Evolutionary conservation across 2,888 invertebrate species (phyloP), one percentile per base, ranked within the genome.

Genomic region (Cataglyphis livida): DNA sequence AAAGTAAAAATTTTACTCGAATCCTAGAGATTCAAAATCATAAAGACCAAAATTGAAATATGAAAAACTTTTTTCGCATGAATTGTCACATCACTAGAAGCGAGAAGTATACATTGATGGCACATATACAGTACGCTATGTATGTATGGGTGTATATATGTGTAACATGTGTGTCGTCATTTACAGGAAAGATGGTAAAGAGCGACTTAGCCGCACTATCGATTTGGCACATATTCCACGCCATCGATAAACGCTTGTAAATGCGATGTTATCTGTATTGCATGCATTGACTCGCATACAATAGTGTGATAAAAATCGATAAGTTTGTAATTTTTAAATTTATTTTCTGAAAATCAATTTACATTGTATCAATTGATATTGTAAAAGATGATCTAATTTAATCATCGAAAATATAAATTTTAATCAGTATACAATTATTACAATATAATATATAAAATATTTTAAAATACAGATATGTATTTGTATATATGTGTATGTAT

Each of bases 151-250:
- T 28, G 10, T 2, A 38, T 28, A 7, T 57, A 15, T 15, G 35
- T 18, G 15, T n/a, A n/a, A 44, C 32, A 25, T n/a, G 44, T 75
- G 38, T 64, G 76, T 73, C 51, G 38, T 74, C 81, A 64, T 73
- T 74, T 75, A 54, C 51, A 81, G 81, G 62, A 75, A 75, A 81
- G 81, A 81, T 74, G 48, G 62, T 70, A 78, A 68, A 68, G 78
- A 79, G 78, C 61, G n/a, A 79, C 81, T 73, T 64, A 62, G 48
- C n/a, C 41, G 51, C 15, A 54, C n/a, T 81, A 81, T 81, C 81
- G 81, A 81, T 81, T 81, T 75, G 81, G 81, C 81, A 81, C 54
- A 81, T 75, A 81, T 81, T 81, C 75, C 25, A 59, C 51, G 62
- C 61, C 51, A 81, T 81, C 81, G 75, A 81, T 81, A 81, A 81